Evolutionary conservation across 2,113 vertebrate species (phyloP).

Genomic region (Salvelinus sp.): DNA sequence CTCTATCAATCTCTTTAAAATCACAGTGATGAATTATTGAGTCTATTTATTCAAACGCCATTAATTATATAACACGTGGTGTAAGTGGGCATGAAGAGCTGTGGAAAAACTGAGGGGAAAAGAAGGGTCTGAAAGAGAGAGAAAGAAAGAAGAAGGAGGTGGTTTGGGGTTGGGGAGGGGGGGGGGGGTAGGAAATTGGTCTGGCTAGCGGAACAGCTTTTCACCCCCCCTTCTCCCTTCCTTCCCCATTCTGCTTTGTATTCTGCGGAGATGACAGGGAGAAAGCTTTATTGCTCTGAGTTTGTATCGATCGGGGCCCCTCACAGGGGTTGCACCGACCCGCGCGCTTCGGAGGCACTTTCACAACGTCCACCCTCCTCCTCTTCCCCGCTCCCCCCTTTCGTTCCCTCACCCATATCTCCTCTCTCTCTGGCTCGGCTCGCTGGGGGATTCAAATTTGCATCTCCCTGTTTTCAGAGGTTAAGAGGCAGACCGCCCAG

Average conservation of each 20-base stretch:
- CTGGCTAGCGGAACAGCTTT: conserved; percentile 66
- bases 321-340: conserved; percentile 70
- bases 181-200: conserved; percentile 62
- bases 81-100: not conserved
- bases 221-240: conserved; percentile 47
- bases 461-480: conserved; percentile 30
- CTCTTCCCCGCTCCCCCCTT: not conserved
- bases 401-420: conserved; percentile 2
- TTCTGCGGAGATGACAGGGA: conserved; percentile 69
- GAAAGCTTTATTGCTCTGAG: conserved; percentile 85
- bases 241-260: conserved; percentile 63
- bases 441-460: conserved; percentile 42
- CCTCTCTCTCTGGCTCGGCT: conserved; percentile 14
- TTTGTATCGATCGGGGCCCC: conserved; percentile 83
- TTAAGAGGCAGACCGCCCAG: conserved; percentile 44
- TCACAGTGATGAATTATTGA: conserved; percentile 71
- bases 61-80: conserved; percentile 64
- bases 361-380: conserved; percentile 50
- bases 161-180: conserved; percentile 37
- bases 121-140: conserved; percentile 22
- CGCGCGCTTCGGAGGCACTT: conserved; percentile 66
- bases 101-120: conserved; percentile 12
- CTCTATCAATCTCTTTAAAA: conserved; percentile 61
- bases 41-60: conserved; percentile 70
- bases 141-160: conserved; percentile 27